Conservation (phyloP, 2,797 vertebrate genomes). For the Tolypeutes matacus region DNA sequence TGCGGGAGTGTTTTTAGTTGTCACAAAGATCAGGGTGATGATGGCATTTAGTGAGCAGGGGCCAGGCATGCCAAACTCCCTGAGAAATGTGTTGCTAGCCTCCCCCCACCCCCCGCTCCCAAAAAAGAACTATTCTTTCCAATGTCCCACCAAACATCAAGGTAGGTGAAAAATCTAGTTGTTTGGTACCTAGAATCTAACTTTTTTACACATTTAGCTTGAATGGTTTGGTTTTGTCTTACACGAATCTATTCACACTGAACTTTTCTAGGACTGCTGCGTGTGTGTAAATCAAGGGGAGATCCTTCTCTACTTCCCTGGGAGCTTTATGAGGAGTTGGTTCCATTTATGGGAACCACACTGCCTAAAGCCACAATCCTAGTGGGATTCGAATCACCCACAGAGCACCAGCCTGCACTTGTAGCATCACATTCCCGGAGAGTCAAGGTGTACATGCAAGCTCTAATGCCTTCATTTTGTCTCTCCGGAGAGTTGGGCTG, state of each 20-base stretch:
- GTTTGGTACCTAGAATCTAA: neutral
- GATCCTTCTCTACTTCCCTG: neutral
- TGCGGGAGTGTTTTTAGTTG: neutral
- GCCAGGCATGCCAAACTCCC: accelerated
- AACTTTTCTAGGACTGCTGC: neutral
- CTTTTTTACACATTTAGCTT: neutral
- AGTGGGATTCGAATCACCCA: accelerated
- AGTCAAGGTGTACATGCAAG: no score
- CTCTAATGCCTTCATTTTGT: neutral
- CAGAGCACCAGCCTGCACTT: accelerated
- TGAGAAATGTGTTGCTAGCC: accelerated
- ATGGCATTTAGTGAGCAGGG: neutral
- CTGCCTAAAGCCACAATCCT: accelerated
- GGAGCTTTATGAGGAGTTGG: no score
- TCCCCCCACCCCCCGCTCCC: neutral
- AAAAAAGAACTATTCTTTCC: neutral
- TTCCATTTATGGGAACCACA: neutral
- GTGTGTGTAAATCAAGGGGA: neutral
- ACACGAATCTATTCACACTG: neutral
- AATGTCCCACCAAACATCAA: neutral
- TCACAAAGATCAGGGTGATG: neutral
- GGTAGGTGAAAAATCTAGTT: neutral
- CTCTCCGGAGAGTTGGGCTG: neutral
- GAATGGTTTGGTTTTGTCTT: neutral
- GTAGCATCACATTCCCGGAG: neutral